phyloP scores from a whole-genome alignment of 2,797 vertebrate species.

The Oceanodroma leucorhoa region DNA sequence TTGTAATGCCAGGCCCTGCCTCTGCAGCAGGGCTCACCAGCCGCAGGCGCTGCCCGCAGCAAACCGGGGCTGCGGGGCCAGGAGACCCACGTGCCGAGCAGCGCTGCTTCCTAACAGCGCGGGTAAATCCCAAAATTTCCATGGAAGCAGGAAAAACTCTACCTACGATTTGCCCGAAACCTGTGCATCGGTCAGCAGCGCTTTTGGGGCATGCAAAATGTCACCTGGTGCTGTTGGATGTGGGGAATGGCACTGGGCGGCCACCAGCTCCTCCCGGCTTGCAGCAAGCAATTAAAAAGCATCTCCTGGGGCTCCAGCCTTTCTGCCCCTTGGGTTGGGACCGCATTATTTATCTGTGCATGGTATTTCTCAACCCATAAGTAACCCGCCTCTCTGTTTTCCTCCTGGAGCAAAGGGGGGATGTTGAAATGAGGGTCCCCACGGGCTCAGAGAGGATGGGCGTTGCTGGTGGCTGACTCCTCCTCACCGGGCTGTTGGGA shows the following conservation, averaged over 20 bases:
- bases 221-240: background rate
- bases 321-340: background rate
- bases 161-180: background rate
- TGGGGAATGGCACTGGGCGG: fast-evolving
- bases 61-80: background rate
- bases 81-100: background rate
- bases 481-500: background rate
- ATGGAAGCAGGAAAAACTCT: background rate
- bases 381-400: background rate
- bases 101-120: background rate
- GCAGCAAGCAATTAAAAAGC: background rate
- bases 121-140: background rate
- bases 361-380: background rate
- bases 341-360: background rate
- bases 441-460: fast-evolving
- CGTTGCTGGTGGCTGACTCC: background rate
- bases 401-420: background rate
- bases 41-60: background rate
- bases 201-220: background rate
- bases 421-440: background rate
- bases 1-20: background rate
- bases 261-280: background rate
- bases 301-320: background rate
- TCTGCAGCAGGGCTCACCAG: background rate
- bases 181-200: fast-evolving